Base-by-base conservation (phyloP, 2,113 vertebrate species). In the Chionis minor region DNA sequence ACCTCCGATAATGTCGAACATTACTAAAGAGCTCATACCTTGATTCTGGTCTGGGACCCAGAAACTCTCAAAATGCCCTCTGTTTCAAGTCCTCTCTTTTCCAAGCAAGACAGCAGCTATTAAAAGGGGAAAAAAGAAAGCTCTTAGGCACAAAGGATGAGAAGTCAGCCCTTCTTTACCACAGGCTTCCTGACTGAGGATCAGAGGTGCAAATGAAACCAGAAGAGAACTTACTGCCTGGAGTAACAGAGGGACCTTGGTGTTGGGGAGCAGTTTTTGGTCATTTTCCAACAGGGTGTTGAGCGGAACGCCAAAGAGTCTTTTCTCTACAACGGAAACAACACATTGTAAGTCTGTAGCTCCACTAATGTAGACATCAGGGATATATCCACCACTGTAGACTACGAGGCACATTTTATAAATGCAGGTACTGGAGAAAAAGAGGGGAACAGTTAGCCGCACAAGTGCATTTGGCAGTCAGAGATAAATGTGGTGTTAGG, bases 61-160 rank as follows among this genome's bases (percentile, higher is more conserved):
- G 99, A 99, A 73, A 99, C 98, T 95, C 99, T 98, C 73, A 99
- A 98, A 90, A 99, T 99, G 59, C 99, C 99, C 92, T 99, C 99
- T 1, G 97, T 98, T 88, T 99, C 99, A 4, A 99, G 96, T 19
- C 99, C 99, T 86, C 98, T 99, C 94, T 99, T 99, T 95, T 99
- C 99, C 96, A 99, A 96, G 97, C 99, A 99, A 6, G 98, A 98
- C 81, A 99, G 97, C 96, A 99, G 94, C 99, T 99, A 75, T 92
- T n/a, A 75, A 74, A 87, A n/a, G n/a, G 56, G 32, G 55, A 51
- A 62, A 77, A 85, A 62, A 84, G 6, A 69, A 75, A 54, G 4
- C 22, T 86, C 35, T 95, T 17, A 84, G 49, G 27, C 12, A 69
- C 16, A 51, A 33, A 61, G 45, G 26, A 44, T 9, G 9, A 81